These are phyloP conservation scores for Troglohyphantes excavatus DNA, from an alignment of 2,888 invertebrate genomes.

Conservation along the genomic window DNA sequence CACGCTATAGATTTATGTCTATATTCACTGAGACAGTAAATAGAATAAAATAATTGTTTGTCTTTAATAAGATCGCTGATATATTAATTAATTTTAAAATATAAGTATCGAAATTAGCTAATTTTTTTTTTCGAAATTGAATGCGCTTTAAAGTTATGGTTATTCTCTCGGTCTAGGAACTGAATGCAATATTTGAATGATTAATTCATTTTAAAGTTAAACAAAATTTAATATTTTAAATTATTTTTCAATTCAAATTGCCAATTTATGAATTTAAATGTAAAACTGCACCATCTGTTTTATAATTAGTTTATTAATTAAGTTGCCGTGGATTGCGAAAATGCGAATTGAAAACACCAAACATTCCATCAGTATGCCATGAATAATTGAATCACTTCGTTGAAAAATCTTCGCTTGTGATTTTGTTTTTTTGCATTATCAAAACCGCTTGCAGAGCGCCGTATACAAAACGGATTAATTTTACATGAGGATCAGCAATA, in stretches of 20 bases:
- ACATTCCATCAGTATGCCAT: neutral
- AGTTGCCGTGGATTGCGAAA: neutral
- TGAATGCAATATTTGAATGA: neutral
- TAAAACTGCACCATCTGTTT: neutral
- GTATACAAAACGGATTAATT: neutral
- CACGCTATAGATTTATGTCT: neutral
- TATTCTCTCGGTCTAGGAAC: neutral
- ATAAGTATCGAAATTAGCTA: neutral
- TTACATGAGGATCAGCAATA: neutral
- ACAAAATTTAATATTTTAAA: conserved; percentile 9
- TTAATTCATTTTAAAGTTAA: neutral
- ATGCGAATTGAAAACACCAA: neutral
- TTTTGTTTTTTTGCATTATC: neutral
- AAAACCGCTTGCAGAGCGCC: neutral
- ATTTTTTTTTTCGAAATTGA: neutral
- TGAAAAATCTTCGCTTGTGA: neutral
- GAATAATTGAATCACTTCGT: neutral
- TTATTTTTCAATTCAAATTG: neutral
- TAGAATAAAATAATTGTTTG: conserved; percentile 13
- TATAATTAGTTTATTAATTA: conserved; percentile 44
- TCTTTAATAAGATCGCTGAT: conserved; percentile 5
- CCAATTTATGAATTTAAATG: neutral
- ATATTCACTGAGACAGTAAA: neutral
- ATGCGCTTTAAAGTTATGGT: neutral
- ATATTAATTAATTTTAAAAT: conserved; percentile 22